These are phyloP conservation scores for Macroglossus sobrinus DNA, from an alignment of 2,113 vertebrate species.

Conservation along the genomic window DNA sequence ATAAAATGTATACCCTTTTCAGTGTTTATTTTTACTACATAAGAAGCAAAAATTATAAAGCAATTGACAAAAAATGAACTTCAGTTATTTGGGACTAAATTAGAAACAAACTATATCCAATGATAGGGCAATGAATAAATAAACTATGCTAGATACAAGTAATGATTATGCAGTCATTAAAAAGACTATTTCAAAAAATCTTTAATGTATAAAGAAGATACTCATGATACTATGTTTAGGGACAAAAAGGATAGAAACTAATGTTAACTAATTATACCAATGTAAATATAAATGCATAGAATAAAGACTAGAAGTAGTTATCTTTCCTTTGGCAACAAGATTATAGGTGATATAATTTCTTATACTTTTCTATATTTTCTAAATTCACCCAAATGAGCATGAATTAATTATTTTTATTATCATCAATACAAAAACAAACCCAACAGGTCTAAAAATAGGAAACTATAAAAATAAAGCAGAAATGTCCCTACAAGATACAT, in stretches of 20 bases:
- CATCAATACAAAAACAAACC: not conserved
- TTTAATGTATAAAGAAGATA: not conserved
- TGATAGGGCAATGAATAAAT: not conserved
- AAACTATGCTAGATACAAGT: not conserved
- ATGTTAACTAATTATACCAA: not conserved
- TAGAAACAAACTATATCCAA: not conserved
- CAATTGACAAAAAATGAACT: slow-evolving; percentile 2
- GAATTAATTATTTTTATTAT: slow-evolving; percentile 9
- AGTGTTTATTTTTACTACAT: not conserved
- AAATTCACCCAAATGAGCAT: slow-evolving; percentile 31
- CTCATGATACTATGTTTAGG: not conserved
- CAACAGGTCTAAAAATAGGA: slow-evolving; percentile 25
- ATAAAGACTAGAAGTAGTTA: not conserved
- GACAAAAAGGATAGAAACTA: slow-evolving; percentile 6
- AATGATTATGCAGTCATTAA: not conserved
- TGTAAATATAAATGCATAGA: not conserved
- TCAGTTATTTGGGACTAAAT: not conserved
- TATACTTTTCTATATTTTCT: not conserved
- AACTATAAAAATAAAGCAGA: slow-evolving; percentile 36
- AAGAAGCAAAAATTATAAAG: not conserved
- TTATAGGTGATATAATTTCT: not conserved
- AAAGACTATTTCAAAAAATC: not conserved
- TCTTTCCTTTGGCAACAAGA: not conserved
- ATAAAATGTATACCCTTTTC: not conserved
- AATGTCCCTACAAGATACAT: not conserved